A percentile compares a stretch with the other conserved stretches of the same genome.
phyloP scores from a whole-genome alignment of 2,113 vertebrate genomes.

The Hippoglossus stenolepis region DNA sequence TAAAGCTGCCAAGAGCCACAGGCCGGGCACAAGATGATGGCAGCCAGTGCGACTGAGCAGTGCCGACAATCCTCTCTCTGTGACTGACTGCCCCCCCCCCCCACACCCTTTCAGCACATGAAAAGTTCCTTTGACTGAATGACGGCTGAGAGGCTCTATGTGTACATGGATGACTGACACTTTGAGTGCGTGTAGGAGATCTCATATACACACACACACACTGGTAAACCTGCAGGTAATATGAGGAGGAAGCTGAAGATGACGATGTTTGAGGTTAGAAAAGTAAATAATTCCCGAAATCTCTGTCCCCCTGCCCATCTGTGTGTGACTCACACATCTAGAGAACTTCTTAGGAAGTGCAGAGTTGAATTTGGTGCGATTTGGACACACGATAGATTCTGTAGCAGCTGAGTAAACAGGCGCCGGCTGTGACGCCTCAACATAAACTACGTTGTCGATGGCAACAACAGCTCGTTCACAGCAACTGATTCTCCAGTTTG shows the following conservation, averaged over 20 bases:
- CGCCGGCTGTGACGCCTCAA: no score
- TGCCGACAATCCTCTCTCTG: slow-evolving; percentile 78
- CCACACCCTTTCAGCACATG: slow-evolving; percentile 65
- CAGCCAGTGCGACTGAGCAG: slow-evolving; percentile 63
- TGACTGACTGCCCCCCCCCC: slow-evolving; percentile 57
- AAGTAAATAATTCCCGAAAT: background rate
- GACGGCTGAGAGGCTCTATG: slow-evolving; percentile 37
- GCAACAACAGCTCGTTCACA: no score
- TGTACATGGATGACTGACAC: slow-evolving; percentile 47
- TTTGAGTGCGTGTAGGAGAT: slow-evolving; percentile 14
- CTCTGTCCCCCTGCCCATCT: no score
- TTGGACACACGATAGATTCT: no score
- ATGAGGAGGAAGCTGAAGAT: slow-evolving; percentile 12
- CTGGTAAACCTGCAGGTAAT: background rate
- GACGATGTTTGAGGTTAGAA: slow-evolving; percentile 6
- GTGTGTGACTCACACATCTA: no score
- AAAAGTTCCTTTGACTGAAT: slow-evolving; percentile 72
- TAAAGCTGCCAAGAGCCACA: slow-evolving; percentile 80
- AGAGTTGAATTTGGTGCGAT: no score
- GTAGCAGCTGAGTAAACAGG: no score
- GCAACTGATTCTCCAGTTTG: no score
- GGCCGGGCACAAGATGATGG: slow-evolving; percentile 73
- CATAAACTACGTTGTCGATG: no score
- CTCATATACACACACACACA: background rate
- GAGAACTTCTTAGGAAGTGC: no score